phyloP scores from a whole-genome alignment of 2,113 vertebrate species.

The Uropsilus gracilis region DNA sequence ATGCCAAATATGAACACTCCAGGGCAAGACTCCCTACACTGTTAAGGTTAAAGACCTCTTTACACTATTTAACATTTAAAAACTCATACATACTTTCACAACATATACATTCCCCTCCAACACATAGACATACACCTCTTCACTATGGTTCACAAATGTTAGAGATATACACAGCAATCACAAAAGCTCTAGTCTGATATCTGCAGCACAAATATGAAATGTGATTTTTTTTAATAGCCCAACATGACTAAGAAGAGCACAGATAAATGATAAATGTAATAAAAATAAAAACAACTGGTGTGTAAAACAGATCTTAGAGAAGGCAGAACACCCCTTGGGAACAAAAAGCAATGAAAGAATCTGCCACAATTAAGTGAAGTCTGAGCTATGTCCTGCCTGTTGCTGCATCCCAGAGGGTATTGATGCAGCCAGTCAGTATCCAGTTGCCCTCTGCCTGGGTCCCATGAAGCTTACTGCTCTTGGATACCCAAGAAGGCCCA shows the following conservation, averaged over 20 bases:
- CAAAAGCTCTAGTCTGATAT: not conserved
- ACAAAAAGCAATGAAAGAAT: conserved; percentile 20
- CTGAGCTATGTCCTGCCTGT: not conserved
- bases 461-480: not conserved
- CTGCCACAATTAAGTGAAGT: not conserved
- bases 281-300: not conserved
- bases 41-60: not conserved
- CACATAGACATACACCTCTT: not conserved
- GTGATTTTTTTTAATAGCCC: not conserved
- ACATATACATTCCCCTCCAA: not conserved
- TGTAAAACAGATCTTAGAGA: not conserved
- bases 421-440: not conserved
- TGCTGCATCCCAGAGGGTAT: not conserved
- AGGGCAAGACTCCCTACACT: not conserved
- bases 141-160: not conserved
- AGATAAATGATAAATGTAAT: not conserved
- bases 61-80: not conserved
- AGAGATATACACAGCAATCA: not conserved
- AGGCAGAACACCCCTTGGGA: not conserved
- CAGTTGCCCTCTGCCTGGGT: not conserved
- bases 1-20: not conserved
- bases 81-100: not conserved
- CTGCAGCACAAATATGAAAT: not conserved
- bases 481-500: not conserved
- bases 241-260: not conserved